A percentile compares a stretch with the other conserved stretches of the same genome.
These are phyloP conservation scores for Accipiter cooperii DNA, from an alignment of 2,113 vertebrate species.

Conservation along the genomic window DNA sequence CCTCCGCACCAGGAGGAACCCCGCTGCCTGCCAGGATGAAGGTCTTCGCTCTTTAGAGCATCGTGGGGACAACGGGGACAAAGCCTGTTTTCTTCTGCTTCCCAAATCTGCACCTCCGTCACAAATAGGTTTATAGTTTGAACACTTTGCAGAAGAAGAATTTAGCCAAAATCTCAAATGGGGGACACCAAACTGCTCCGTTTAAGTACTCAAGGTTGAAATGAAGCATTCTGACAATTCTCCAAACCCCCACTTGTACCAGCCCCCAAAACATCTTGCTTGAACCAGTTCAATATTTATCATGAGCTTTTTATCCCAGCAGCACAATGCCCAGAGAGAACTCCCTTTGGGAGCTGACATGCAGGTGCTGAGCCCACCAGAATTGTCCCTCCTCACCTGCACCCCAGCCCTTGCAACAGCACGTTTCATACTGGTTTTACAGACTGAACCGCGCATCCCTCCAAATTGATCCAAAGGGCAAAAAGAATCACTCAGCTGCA, in stretches of 20 bases:
- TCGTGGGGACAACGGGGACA: rapidly evolving
- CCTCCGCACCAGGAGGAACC: rapidly evolving
- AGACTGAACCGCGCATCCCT: not conserved
- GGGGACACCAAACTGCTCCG: rapidly evolving
- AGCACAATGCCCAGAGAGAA: not conserved
- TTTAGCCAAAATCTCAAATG: not conserved
- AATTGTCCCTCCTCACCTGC: not conserved
- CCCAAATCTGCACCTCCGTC: not conserved
- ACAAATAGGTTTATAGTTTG: rapidly evolving
- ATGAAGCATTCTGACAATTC: not conserved
- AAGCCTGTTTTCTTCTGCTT: not conserved
- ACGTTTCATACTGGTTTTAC: not conserved
- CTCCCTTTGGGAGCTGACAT: not conserved
- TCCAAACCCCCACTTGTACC: not conserved
- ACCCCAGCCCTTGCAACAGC: not conserved
- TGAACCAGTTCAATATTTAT: not conserved
- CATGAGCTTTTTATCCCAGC: not conserved
- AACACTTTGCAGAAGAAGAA: not conserved
- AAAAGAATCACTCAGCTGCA: not conserved
- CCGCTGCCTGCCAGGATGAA: not conserved
- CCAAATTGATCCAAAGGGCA: not conserved
- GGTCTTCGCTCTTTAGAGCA: not conserved
- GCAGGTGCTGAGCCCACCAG: not conserved
- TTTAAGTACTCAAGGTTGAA: not conserved
- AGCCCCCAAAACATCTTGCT: not conserved